These are phyloP conservation scores for Ariopsis seemanni DNA, from an alignment of 2,113 vertebrate genomes.

Conservation along the genomic window DNA sequence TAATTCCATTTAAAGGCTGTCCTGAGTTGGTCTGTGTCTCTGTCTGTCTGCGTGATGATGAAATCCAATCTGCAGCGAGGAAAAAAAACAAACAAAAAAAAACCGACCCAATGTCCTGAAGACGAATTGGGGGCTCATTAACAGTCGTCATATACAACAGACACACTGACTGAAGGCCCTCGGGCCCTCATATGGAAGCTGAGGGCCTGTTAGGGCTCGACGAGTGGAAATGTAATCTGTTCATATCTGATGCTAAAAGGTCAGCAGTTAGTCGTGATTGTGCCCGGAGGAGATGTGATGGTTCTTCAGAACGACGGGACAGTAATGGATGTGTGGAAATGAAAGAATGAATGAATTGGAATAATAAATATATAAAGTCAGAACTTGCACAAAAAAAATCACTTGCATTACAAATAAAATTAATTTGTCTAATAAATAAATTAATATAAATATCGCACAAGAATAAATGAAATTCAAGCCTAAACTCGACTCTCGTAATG, in stretches of 20 bases:
- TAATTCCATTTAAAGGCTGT: not conserved
- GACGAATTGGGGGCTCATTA: not conserved
- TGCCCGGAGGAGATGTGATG: not conserved
- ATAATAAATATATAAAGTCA: not conserved
- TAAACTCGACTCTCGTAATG: too few species aligned
- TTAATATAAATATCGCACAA: too few species aligned
- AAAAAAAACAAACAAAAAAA: not conserved
- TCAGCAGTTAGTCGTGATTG: not conserved
- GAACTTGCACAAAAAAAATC: not conserved
- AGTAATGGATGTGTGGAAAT: not conserved
- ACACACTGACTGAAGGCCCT: constrained; percentile 30
- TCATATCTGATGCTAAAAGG: constrained; percentile 14
- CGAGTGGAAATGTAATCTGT: constrained; percentile 1
- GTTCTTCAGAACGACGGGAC: not conserved
- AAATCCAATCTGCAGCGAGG: constrained; percentile 26
- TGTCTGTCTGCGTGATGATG: not conserved
- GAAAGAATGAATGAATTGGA: not conserved
- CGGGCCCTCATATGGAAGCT: constrained; percentile 11
- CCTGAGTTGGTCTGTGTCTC: not conserved
- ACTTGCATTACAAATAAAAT: not conserved
- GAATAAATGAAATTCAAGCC: too few species aligned
- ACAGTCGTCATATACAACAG: constrained; percentile 32
- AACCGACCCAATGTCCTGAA: not conserved
- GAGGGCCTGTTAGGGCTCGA: not conserved
- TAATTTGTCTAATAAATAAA: too few species aligned